Evolutionary conservation across 2,113 vertebrate genomes (phyloP).

Genomic region (Salvator merianae): DNA sequence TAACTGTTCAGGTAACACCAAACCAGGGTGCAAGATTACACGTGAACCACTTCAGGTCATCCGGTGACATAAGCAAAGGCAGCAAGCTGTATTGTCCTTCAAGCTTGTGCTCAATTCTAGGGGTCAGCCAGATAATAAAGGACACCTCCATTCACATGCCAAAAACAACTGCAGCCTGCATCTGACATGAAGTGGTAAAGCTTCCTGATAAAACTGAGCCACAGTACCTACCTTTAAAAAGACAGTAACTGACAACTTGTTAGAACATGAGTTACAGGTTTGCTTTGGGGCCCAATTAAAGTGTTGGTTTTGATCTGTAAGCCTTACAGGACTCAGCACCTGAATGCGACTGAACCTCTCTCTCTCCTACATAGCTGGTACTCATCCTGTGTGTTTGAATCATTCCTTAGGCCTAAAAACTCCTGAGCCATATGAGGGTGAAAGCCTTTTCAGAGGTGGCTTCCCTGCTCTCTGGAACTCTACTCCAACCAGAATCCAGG

Average conservation of each 20-base stretch:
- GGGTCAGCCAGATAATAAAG: neutral
- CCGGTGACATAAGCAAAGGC: neutral
- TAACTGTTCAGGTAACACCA: neutral
- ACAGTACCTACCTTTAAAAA: neutral
- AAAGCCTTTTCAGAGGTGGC: too few species aligned
- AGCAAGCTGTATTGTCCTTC: too few species aligned
- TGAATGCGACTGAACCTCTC: too few species aligned
- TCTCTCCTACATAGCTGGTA: too few species aligned
- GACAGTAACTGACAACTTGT: slow-evolving; percentile 2
- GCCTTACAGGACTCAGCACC: too few species aligned
- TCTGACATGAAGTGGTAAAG: neutral
- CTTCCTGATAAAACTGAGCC: neutral
- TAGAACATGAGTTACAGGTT: neutral
- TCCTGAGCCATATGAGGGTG: too few species aligned
- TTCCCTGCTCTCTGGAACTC: too few species aligned
- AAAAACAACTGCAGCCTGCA: neutral
- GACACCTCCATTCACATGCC: neutral
- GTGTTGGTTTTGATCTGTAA: too few species aligned
- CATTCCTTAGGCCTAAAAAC: too few species aligned
- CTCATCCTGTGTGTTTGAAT: too few species aligned
- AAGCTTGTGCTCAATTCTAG: neutral
- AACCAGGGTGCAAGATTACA: neutral
- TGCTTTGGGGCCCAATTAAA: too few species aligned
- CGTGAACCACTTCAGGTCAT: neutral
- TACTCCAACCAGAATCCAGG: too few species aligned